Conservation (phyloP, 2,113 vertebrate species). For the Perccottus glenii region DNA sequence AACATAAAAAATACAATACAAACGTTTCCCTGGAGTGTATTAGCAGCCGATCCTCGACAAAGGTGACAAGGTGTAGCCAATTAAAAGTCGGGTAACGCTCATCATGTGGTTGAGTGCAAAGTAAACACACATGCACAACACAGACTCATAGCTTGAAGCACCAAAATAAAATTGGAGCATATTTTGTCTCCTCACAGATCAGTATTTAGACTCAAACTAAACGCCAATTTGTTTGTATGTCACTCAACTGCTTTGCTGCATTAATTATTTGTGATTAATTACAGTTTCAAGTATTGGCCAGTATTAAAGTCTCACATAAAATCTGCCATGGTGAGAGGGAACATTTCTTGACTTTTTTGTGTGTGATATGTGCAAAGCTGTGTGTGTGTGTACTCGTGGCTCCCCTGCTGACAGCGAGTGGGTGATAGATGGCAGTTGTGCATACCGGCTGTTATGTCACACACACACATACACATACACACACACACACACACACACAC, state of each 20-base stretch:
- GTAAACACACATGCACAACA: conserved; percentile 21
- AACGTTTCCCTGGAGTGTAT: conserved; percentile 6
- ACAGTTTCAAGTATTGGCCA: conserved; percentile 5
- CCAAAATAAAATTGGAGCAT: not conserved
- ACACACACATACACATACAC: conserved; percentile 47
- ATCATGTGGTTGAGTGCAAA: conserved; percentile 26
- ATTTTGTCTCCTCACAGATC: conserved; percentile 2
- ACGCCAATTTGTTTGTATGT: conserved; percentile 5
- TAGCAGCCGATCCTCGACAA: conserved; percentile 6
- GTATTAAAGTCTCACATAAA: conserved; percentile 15
- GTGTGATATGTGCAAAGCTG: conserved; percentile 35
- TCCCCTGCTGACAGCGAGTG: conserved; percentile 73
- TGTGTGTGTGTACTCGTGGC: conserved; percentile 35
- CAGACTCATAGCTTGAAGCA: not conserved
- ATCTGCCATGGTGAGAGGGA: conserved; percentile 36
- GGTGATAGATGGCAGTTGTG: conserved; percentile 68
- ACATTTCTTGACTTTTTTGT: conserved; percentile 41
- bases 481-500: conserved; percentile 9
- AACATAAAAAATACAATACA: not conserved
- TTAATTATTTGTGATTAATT: conserved; percentile 17
- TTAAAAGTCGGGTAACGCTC: conserved; percentile 53
- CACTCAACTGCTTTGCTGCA: not conserved
- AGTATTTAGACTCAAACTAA: not conserved
- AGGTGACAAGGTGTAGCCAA: conserved; percentile 59
- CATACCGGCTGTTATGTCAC: conserved; percentile 69